phyloP scores from a whole-genome alignment of 2,888 invertebrate species.

The Phasia obesa region DNA sequence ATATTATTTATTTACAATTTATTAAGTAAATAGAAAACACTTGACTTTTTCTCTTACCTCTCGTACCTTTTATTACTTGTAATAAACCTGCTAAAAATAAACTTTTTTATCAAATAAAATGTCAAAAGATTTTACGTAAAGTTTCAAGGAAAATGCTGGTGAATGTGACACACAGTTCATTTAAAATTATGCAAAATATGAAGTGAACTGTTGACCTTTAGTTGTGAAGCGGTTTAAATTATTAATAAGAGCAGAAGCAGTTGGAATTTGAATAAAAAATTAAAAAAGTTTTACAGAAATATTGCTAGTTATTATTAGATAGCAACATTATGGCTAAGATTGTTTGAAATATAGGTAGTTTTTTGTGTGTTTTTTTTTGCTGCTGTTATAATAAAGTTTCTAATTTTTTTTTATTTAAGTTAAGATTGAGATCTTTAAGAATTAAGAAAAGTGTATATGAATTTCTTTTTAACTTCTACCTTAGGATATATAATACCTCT shows the following conservation, averaged over 20 bases:
- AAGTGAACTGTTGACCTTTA: constrained; percentile 26
- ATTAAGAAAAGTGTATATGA: no score
- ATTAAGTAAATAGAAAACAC: constrained; percentile 17
- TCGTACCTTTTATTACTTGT: not conserved
- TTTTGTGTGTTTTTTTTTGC: no score
- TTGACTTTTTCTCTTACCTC: constrained; percentile 1
- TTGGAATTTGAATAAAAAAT: not conserved
- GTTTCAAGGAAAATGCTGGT: constrained; percentile 23
- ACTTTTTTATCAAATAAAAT: not conserved
- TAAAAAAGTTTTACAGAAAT: no score
- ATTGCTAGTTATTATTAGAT: no score
- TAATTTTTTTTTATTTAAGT: no score
- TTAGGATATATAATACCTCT: no score
- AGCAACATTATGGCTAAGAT: no score
- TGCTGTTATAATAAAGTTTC: no score
- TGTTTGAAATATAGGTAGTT: no score
- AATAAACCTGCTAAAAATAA: not conserved
- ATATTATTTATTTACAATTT: constrained; percentile 15
- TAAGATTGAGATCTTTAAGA: no score
- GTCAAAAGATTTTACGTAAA: not conserved
- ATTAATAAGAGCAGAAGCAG: not conserved
- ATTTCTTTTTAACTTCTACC: no score
- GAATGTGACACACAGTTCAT: constrained; percentile 1
- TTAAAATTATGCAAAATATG: not conserved
- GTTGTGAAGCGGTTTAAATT: not conserved